Base-by-base conservation (phyloP, 1,140 invertebrate genomes). In the Polyergus mexicanus region DNA sequence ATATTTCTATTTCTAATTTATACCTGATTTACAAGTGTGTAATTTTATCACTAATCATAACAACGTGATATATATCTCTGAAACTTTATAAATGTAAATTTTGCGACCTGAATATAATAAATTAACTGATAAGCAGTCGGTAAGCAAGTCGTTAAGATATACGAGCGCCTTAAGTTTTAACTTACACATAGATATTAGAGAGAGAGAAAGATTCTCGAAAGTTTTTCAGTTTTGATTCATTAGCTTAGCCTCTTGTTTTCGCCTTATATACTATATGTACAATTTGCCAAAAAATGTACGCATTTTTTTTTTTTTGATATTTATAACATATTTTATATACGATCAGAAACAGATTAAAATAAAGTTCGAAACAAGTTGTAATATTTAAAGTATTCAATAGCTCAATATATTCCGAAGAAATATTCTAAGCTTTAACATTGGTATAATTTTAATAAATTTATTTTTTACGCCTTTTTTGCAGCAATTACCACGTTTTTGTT, bases 61-160 rank as follows among this genome's bases (percentile, higher is more conserved):
- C 35, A 44, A 68, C 47, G 47, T 81, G 66, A 71, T 72, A 60
- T 72, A 60, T 32, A 71, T 58, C 13, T 68, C 5, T n/a, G 66
- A 72, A 68, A 81, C 51, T 32, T 72, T 32, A 51, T 58, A 72
- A 28, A 38, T 60, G 66, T 47, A 54, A 81, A 72, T 72, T 72
- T 60, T 72, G 78, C 44, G 51, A 71, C 44, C n/a, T 72, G 77
- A 6, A 60, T 60, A 66, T 25, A 54, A 66, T 25, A 54, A 72
- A 71, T 71, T n/a, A 58, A 81, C 8, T 44, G 51, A 44, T 60
- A 71, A 58, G 41, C 51, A 47, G 66, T 35, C 78, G 78, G 28
- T 72, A 81, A 81, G 66, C 78, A 81, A 81, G 78, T 38, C 78
- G 78, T 81, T 81, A 81, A 72, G 68, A 72, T 80, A 54, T 19